Base-by-base conservation (phyloP, 2,888 invertebrate genomes). In the Drosophila mimica region DNA sequence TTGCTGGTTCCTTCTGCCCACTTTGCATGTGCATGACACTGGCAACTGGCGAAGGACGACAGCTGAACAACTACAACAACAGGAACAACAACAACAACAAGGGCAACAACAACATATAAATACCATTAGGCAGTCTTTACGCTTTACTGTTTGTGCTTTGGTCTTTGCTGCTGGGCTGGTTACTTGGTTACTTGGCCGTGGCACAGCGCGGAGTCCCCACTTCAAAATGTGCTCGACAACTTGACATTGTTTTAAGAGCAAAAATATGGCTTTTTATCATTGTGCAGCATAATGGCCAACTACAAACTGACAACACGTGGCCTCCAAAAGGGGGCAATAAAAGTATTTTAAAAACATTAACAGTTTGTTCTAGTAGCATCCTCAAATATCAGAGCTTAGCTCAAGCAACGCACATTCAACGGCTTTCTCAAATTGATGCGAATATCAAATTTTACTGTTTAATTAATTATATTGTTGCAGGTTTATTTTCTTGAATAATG, bases 191-290 rank as follows among this genome's bases (percentile, higher is more conserved):
- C 58, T 65, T 70, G 79, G 73, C 81, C 78, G 56, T 72, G 79
- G 63, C 70, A 46, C 60, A 34, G 30, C 56, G 61, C 70, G 57
- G n/a, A 59, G 76, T 72, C 71, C 72, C 73, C 74, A 82, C 86
- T 85, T 81, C 62, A 85, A 76, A 73, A 77, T 75, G 74, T 77
- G 71, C 88, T 89, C 83, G 81, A 84, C 88, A 74, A 88, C 88
- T 88, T 89, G 89, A 86, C 86, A 86, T 89, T 86, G 88, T 89
- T 89, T 84, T 74, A 88, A 85, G 88, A 85, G 88, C 71, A 81
- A 73, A 76, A 76, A 79, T 84, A 85, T 82, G 88, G 85, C 83
- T 88, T 82, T 78, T 88, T 73, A 89, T 73, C 85, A 79, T 72
- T 59, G 46, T 49, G 63, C 67, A 57, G 40, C 13, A 66, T 77